Base-by-base conservation (phyloP, 2,797 vertebrate species). In the Anniella stebbinsi region DNA sequence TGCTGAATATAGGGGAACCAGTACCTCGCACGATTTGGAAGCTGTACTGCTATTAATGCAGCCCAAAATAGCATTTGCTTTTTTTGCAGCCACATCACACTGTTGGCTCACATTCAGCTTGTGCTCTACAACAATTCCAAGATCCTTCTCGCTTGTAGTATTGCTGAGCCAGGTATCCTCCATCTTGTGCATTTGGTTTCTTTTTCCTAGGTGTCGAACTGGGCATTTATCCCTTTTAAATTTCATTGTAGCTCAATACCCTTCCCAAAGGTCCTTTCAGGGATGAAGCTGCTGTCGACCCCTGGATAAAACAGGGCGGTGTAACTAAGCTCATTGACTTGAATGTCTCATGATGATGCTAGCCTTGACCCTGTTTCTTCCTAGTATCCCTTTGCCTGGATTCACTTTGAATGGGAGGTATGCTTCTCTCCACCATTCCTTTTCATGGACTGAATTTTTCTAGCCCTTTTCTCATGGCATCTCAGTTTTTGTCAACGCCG, bases 401-500 rank as follows among this genome's bases (percentile, higher is more conserved):
- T 73, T 86, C 36, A 51, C 36, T 80, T 23, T 72, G 88, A 88
- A 88, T 60, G 38, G 38, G 51, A 73, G 78, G 69, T 72, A 66
- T 69, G 41, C 28, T 54, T 89, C 38, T 72, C 76, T 60, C 81
- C 45, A 33, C 51, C 18, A 9, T 38, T 84, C 41, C 15, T 66
- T 90, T 83, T 95, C 80, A 41, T 0, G 2, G 83, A 6, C 30
- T 45, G 81, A 75, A 60, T 89, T 83, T 81, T 94, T 87, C 0
- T 6, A 86, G 51, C 93, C 93, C 78, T 88, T 38, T 57, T 82
- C 87, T 86, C 86, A 41, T 80, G 66, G 60, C 90, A 33, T 69
- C 89, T 91, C 60, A 86, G 36, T 76, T 45, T 90, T 91, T 92
- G 86, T 92, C 91, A 89, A 30, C 90, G 70, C 48, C 76, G 60